These are phyloP conservation scores for Pomacea canaliculata DNA, from an alignment of 2,888 invertebrate genomes.

Conservation along the genomic window DNA sequence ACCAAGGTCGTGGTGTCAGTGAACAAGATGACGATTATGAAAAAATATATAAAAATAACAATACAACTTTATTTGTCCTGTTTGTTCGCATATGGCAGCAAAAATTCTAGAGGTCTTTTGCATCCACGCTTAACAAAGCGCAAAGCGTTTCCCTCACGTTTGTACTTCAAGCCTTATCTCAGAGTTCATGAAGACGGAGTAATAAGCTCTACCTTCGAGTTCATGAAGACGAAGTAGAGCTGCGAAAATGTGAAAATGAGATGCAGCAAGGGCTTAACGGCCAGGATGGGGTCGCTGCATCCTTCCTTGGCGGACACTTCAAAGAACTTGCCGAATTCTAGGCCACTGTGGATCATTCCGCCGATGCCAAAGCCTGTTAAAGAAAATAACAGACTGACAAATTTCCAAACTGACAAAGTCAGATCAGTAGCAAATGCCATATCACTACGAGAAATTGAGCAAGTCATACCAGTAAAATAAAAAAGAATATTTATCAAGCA, in stretches of 20 bases:
- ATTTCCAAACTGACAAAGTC: neutral
- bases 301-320: conserved; percentile 74
- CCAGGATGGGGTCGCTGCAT: conserved; percentile 88
- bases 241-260: conserved; percentile 98
- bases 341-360: conserved; percentile 49
- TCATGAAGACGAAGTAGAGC: conserved; percentile 98
- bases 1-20: too few relatives aligned
- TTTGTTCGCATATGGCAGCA: too few relatives aligned
- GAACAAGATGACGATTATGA: too few relatives aligned
- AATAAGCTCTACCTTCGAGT: conserved; percentile 83
- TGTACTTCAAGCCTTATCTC: too few relatives aligned
- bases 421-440: neutral
- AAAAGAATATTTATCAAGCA: too few relatives aligned
- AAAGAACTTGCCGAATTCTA: conserved; percentile 42
- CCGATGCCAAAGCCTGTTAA: conserved; percentile 46
- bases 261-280: conserved; percentile 91
- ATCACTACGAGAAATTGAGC: neutral
- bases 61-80: too few relatives aligned
- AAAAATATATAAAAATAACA: too few relatives aligned
- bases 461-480: too few relatives aligned
- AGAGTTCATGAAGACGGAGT: too few relatives aligned
- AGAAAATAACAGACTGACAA: neutral
- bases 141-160: too few relatives aligned
- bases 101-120: too few relatives aligned
- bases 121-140: too few relatives aligned